A percentile compares a stretch with the other conserved stretches of the same genome.
These are phyloP conservation scores for Leptinotarsa juncta DNA, from an alignment of 2,888 invertebrate species.

Conservation along the genomic window DNA sequence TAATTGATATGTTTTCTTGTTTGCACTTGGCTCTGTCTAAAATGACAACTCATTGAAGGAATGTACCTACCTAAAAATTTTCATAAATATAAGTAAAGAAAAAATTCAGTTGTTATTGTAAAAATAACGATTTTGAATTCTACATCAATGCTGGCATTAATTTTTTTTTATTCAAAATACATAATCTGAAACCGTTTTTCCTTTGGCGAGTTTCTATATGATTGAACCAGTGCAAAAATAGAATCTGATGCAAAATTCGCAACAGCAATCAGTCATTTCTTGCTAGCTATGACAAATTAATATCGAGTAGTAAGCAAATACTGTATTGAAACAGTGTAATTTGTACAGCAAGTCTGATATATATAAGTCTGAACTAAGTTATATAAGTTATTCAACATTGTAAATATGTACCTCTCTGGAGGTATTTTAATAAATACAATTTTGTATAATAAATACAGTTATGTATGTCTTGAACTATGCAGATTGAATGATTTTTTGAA, in stretches of 20 bases:
- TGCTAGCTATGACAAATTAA: constrained; percentile 52
- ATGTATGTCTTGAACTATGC: constrained; percentile 51
- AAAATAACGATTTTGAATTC: background rate
- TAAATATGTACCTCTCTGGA: constrained; percentile 57
- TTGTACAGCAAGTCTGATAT: constrained; percentile 64
- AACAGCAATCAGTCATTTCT: constrained; percentile 44
- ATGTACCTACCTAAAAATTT: constrained; percentile 28
- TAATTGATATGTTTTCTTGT: constrained; percentile 4
- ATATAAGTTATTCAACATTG: constrained; percentile 61
- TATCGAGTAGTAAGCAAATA: constrained; percentile 49
- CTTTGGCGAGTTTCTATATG: background rate
- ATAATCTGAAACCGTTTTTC: background rate
- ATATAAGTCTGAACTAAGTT: constrained; percentile 64
- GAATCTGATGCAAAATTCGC: constrained; percentile 40
- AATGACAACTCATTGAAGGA: background rate
- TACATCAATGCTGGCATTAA: too few relatives aligned
- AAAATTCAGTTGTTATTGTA: background rate
- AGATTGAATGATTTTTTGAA: constrained; percentile 51
- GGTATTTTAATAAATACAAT: constrained; percentile 57
- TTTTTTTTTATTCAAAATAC: too few relatives aligned
- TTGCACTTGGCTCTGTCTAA: background rate
- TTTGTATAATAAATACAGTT: constrained; percentile 46
- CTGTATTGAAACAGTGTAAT: constrained; percentile 46
- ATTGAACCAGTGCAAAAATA: background rate
- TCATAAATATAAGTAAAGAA: background rate